Base-by-base conservation (phyloP, 2,888 invertebrate species). In the Furcula furcula region DNA sequence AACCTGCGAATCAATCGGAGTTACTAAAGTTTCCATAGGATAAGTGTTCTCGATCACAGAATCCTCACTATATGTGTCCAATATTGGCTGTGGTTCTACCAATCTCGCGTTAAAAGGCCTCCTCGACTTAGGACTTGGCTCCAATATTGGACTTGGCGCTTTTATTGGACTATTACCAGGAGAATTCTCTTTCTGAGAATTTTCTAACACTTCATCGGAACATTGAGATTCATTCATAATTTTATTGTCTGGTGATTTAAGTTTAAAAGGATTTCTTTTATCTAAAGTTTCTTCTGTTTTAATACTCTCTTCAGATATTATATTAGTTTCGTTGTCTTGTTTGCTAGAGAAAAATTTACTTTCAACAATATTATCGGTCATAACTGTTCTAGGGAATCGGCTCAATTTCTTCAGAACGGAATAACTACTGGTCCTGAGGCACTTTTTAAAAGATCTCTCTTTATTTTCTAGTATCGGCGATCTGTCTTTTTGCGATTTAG, bases 261-360 rank as follows among this genome's bases (percentile, higher is more conserved):
- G 42, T 55, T 58, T 66, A 26, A 70, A 69, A 0, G 67, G 68
- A 51, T 74, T 71, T 32, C 48, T 57, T 9, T 40, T 54, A 19
- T 76, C 74, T 0, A 72, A 69, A 6, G 76, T 74, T 43, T 73
- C 71, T 31, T 73, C 67, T 30, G 68, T 51, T 5, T 40, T 54
- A 16, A 63, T 47, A 47, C 47, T 65, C 0, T 54, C 53, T 34
- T 50, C 55, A n/a, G 65, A 64, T 4, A n/a, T n/a, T n/a, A 37
- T 30, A 25, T 53, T 41, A n/a, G 2, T 34, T 0, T 50, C 46
- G 27, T 11, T 27, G 1, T 36, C 46, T 22, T 46, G 41, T 2
- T 20, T 43, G 2, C 7, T 43, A 6, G 34, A 38, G 55, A 93
- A 92, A 65, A 91, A 92, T 34, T 91, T 89, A 55, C 92, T 92